Evolutionary conservation across 2,797 vertebrate species (phyloP), one percentile per base, ranked within the genome.

Genomic region (Acomys russatus): DNA sequence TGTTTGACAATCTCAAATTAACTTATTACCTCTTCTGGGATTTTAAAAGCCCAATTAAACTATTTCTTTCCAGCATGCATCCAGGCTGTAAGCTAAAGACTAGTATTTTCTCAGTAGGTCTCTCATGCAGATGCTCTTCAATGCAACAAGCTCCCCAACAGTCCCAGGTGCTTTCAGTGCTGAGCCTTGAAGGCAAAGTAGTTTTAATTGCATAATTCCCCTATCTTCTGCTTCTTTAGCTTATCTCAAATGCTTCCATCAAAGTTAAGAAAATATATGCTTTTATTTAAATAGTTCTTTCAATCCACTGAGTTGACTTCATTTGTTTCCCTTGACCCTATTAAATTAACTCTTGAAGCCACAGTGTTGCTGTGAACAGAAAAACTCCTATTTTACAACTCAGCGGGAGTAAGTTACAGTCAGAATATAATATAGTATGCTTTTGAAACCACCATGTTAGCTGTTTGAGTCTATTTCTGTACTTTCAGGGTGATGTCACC

Each of bases 61-160:
- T 92, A 22, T 95, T 97, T 82, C 33, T 89, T 96, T 96, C 66
- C 82, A 94, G 90, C 90, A 80, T 94, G 88, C n/a, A 90, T 59
- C 73, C 35, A 91, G 91, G 44, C 70, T 91, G 68, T 83, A 97
- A 92, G 44, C 54, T 91, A 92, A 92, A 96, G 78, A 80, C 85
- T 80, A 51, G 78, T 22, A 94, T 97, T 97, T 97, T 97, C 96
- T 95, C 95, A 91, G 97, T 96, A 94, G 80, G 93, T 71, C 54
- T 66, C 54, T 89, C 85, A 84, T 51, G 44, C 54, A 61, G 38
- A 92, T 56, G 4, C 82, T 79, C n/a, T 92, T 92, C 91, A 77
- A 83, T 54, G 73, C 88, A 96, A 33, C 86, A 76, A 86, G 64
- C 25, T 86, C 70, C 18, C 93, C 73, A 38, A 73, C 7, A 63